Conservation (phyloP, 2,888 invertebrate genomes). For the Andrena marginata region DNA sequence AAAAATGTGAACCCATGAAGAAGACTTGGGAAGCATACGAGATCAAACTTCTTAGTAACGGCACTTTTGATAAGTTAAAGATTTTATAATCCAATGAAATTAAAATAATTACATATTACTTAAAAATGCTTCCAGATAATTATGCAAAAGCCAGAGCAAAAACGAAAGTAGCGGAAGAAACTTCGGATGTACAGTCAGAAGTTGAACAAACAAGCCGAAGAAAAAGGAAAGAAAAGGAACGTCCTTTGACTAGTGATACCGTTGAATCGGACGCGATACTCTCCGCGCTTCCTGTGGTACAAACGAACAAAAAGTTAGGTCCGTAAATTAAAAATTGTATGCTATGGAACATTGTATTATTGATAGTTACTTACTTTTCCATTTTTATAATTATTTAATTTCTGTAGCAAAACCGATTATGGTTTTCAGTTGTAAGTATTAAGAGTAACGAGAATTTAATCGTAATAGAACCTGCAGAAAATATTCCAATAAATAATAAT, state of each 20-base stretch:
- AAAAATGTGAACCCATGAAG: neutral
- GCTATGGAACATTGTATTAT: neutral
- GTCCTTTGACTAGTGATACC: neutral
- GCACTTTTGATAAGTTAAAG: constrained; percentile 5
- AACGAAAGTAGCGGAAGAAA: neutral
- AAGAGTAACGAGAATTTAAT: too few species aligned
- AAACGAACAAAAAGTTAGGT: neutral
- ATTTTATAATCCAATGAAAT: constrained; percentile 1
- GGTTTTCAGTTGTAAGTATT: too few species aligned
- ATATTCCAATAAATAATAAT: too few species aligned
- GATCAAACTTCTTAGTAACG: neutral
- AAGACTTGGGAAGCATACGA: too few species aligned
- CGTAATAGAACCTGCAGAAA: too few species aligned
- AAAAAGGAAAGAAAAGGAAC: neutral
- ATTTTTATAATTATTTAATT: too few species aligned
- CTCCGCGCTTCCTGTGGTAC: neutral
- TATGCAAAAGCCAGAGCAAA: neutral
- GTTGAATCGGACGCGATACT: neutral
- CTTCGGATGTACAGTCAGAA: neutral
- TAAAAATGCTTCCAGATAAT: constrained; percentile 8
- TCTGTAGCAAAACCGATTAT: too few species aligned
- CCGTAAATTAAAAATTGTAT: neutral
- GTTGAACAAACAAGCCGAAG: neutral
- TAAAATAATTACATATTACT: constrained; percentile 10
- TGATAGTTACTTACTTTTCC: too few species aligned